Percentiles rank a stretch among this genome's conserved stretches.
These are phyloP conservation scores for Chymomyza amoena DNA, from an alignment of 2,888 invertebrate genomes.

Conservation along the genomic window DNA sequence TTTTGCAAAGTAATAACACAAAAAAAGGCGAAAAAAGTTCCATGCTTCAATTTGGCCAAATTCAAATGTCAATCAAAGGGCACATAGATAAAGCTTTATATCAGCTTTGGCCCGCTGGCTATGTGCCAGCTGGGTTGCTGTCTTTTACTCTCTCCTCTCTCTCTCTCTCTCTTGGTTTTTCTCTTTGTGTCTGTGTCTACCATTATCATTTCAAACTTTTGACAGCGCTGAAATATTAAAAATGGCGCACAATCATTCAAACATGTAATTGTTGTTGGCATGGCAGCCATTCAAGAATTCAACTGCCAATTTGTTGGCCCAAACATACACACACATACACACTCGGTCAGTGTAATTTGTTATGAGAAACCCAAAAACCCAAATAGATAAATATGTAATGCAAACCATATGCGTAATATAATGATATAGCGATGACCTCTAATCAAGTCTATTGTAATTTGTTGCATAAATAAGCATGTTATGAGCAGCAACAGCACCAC, in stretches of 20 bases:
- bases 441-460: conserved; percentile 55
- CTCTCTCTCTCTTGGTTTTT: neutral
- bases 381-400: conserved; percentile 15
- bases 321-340: conserved; percentile 6
- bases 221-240: conserved; percentile 16
- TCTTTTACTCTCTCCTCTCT: neutral
- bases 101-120: neutral
- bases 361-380: conserved; percentile 4
- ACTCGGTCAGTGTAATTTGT: neutral
- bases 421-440: conserved; percentile 35
- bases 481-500: conserved; percentile 10
- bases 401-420: conserved; percentile 13
- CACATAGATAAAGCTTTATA: neutral
- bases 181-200: neutral
- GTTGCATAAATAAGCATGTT: conserved; percentile 57
- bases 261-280: conserved; percentile 5
- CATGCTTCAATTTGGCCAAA: neutral
- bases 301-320: conserved; percentile 4
- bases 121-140: neutral
- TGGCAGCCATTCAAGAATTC: conserved; percentile 7
- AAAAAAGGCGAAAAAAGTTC: neutral
- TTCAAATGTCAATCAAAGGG: conserved; percentile 8
- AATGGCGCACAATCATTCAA: conserved; percentile 3
- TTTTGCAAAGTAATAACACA: neutral
- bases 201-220: conserved; percentile 30